These are phyloP conservation scores for Temnopleurus reevesii DNA, from an alignment of 53 echinoderm and acorn worm species.

Conservation along the genomic window DNA sequence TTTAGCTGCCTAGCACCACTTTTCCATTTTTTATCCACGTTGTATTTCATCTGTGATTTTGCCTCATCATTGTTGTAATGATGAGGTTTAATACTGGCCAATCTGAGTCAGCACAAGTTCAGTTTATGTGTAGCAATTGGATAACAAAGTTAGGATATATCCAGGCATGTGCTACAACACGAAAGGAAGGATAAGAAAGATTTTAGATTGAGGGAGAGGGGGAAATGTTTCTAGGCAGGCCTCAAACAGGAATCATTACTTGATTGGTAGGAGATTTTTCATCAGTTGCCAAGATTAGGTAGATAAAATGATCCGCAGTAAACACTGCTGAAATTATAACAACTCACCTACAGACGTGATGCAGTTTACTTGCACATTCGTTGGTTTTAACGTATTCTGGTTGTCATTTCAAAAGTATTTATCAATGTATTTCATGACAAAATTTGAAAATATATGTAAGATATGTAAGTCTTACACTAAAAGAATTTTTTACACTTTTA, in stretches of 20 bases:
- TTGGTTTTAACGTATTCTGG: background rate
- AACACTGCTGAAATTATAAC: background rate
- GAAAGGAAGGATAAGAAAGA: conserved; percentile 34
- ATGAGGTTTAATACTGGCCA: background rate
- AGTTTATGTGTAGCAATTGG: conserved; percentile 18
- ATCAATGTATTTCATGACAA: background rate
- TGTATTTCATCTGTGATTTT: background rate
- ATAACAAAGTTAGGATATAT: conserved; percentile 35
- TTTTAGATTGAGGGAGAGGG: background rate
- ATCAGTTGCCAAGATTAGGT: conserved; percentile 1
- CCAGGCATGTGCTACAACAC: conserved; percentile 5
- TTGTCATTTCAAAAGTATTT: background rate
- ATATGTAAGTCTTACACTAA: too few species aligned
- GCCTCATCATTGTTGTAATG: background rate
- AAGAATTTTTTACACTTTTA: too few species aligned
- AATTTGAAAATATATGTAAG: background rate
- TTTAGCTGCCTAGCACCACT: too few species aligned
- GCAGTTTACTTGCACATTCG: background rate
- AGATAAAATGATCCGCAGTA: background rate
- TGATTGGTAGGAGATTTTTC: conserved; percentile 30
- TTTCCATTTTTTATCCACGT: too few species aligned
- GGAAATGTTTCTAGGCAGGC: background rate
- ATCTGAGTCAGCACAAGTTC: conserved; percentile 21
- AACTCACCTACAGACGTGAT: background rate
- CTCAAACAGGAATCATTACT: background rate